These are phyloP conservation scores for Galemys pyrenaicus DNA, from an alignment of 2,113 vertebrate genomes.

Conservation along the genomic window DNA sequence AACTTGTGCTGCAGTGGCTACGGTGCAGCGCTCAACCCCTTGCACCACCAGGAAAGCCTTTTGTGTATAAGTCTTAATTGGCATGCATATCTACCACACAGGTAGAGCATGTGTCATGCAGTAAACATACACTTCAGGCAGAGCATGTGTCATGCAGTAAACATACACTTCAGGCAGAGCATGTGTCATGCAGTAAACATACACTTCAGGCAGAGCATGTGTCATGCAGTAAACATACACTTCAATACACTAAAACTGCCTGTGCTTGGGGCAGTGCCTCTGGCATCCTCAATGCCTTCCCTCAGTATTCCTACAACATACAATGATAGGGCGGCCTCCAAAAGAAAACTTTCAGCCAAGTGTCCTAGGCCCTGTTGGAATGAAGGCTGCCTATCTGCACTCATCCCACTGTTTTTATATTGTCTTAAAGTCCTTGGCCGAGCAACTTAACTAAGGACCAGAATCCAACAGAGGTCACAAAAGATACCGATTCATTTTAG, in stretches of 20 bases:
- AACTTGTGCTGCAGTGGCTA: too few species aligned
- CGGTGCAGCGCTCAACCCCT: too few species aligned
- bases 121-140: background rate
- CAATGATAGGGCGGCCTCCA: background rate
- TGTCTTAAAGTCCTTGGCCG: background rate
- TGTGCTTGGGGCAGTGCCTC: background rate
- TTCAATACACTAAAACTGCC: background rate
- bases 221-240: background rate
- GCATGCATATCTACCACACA: background rate
- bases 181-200: background rate
- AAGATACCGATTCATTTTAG: background rate
- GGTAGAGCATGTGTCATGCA: background rate
- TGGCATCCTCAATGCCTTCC: background rate
- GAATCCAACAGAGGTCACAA: background rate
- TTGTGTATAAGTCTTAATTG: background rate
- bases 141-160: background rate
- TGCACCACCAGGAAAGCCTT: too few species aligned
- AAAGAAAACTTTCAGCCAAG: background rate
- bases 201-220: too few species aligned
- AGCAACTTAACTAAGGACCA: background rate
- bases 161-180: background rate
- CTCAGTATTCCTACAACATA: background rate
- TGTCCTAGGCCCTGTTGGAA: background rate
- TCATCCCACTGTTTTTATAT: background rate
- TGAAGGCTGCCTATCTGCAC: accelerated